Evolutionary conservation across 2,888 invertebrate genomes (phyloP), one percentile per base, ranked within the genome.

Genomic region (Cotesia congregata): DNA sequence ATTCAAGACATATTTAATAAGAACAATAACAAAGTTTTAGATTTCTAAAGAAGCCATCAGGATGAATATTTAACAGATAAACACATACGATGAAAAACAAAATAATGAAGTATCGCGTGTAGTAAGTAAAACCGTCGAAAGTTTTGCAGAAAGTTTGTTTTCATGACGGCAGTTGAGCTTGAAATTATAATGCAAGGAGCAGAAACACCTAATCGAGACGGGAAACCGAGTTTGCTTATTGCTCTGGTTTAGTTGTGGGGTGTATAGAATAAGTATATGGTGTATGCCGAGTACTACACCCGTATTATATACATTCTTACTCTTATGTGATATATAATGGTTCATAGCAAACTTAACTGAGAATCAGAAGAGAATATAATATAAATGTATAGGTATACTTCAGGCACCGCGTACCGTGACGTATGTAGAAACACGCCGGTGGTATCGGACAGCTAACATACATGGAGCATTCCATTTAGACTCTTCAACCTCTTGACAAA

Each of bases 401-500:
- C n/a, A 2, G 9, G 62, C 62, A 62, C n/a, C 62, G 15, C 15
- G 62, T 62, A 62, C 62, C 62, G 7, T 62, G 62, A 62, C 62
- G 62, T 15, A 5, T 62, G 62, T 62, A 62, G 62, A 50, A 3
- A 62, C 17, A 62, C 15, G 30, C 38, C 30, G 65, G 12, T 65
- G 30, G 65, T 30, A 65, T 38, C 65, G 30, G 65, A 30, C 65
- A 20, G 20, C 65, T 30, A 65, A 30, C 65, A 62, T 20, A 17
- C 15, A 62, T 62, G 38, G 30, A 65, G 30, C 30, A 65, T 30
- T 65, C 65, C 30, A 65, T 65, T 65, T 65, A 20, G 62, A 30
- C 30, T 65, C 65, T 62, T 65, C 38, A 65, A 38, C 30, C 12
- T 30, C 65, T 65, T 65, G 30, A 65, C 65, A 81, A 82, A 81